A percentile compares a stretch with the other conserved stretches of the same genome.
Conservation (phyloP, 2,888 invertebrate genomes). For the Tetragonula carbonaria region DNA sequence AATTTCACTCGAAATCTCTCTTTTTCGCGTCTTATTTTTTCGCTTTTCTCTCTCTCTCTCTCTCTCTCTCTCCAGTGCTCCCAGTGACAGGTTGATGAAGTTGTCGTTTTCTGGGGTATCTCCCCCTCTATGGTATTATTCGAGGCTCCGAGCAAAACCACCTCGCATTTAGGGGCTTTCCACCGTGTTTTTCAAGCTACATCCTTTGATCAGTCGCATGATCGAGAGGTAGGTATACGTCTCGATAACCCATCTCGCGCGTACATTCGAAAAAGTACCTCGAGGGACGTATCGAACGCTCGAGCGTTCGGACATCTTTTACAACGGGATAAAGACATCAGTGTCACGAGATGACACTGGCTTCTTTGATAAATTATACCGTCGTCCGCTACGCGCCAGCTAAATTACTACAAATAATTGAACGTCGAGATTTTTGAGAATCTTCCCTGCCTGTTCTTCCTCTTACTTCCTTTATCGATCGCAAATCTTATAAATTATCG, state of each 20-base stretch:
- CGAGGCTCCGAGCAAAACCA: background rate
- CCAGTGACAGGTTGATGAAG: conserved; percentile 39
- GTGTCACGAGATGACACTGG: conserved; percentile 31
- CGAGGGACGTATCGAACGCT: conserved; percentile 30
- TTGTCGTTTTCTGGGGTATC: conserved; percentile 34
- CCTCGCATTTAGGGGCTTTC: conserved; percentile 35
- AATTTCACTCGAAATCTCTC: conserved; percentile 1
- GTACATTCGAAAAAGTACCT: conserved; percentile 43
- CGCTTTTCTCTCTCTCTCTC: background rate
- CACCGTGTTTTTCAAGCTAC: conserved; percentile 38
- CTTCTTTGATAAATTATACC: conserved; percentile 45
- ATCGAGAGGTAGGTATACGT: conserved; percentile 48
- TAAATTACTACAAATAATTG: conserved; percentile 31
- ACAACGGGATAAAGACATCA: conserved; percentile 34
- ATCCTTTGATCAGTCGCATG: conserved; percentile 30
- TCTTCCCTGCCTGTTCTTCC: background rate
- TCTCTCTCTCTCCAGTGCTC: background rate
- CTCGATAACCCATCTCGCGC: conserved; percentile 31
- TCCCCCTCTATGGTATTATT: conserved; percentile 40
- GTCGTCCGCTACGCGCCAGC: background rate
- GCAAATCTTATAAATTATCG: conserved; percentile 26
- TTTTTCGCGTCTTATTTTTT: background rate
- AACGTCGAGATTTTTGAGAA: background rate
- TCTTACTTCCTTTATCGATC: background rate
- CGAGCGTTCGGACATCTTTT: conserved; percentile 8